These are phyloP conservation scores for Argyrosomus japonicus DNA, from an alignment of 2,113 vertebrate species.

Conservation along the genomic window DNA sequence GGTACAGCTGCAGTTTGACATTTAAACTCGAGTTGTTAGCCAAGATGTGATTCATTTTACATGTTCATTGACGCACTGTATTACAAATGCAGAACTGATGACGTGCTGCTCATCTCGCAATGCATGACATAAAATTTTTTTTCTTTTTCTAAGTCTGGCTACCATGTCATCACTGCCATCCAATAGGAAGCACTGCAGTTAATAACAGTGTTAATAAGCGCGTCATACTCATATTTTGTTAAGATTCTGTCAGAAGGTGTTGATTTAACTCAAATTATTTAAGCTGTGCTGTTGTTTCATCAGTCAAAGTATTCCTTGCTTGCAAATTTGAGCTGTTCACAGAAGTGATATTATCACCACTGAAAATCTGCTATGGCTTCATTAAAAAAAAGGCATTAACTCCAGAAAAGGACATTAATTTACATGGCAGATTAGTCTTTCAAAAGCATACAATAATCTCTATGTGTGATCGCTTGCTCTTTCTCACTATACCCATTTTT, in stretches of 20 bases:
- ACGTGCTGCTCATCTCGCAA: too few relatives aligned
- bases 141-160: too few relatives aligned
- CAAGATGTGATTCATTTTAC: background rate
- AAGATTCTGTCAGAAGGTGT: background rate
- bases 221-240: background rate
- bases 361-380: background rate
- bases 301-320: background rate
- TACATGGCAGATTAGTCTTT: background rate
- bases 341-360: background rate
- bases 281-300: background rate
- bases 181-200: background rate
- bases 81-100: background rate
- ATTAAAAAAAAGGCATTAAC: background rate
- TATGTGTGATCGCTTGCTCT: background rate
- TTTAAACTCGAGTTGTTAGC: too few relatives aligned
- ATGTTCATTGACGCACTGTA: too few relatives aligned
- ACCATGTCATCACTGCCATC: background rate
- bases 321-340: background rate
- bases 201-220: background rate
- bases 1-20: slow-evolving; percentile 78
- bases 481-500: background rate
- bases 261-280: background rate
- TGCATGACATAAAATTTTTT: too few relatives aligned
- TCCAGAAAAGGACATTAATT: background rate
- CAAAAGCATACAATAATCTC: background rate